Evolutionary conservation across 2,797 vertebrate genomes (phyloP).

Genomic region (Premnoplex brunnescens): DNA sequence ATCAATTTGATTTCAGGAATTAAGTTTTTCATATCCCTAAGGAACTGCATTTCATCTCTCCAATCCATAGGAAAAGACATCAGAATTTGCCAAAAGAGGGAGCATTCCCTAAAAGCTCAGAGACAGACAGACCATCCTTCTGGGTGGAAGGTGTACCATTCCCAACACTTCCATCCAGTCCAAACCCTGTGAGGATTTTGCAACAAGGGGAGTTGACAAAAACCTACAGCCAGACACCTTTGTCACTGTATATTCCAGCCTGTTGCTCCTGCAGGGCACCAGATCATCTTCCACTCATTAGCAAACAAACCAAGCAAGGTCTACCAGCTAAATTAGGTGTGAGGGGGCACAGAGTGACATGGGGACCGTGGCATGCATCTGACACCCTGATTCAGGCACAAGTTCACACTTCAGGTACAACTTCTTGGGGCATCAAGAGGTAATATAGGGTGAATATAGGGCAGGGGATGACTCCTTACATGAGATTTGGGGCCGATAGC

Average conservation of each 20-base stretch:
- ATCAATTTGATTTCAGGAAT: neutral
- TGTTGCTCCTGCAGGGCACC: neutral
- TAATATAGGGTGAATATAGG: rapidly evolving
- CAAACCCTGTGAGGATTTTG: neutral
- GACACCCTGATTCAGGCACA: neutral
- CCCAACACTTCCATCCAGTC: neutral
- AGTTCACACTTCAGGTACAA: neutral
- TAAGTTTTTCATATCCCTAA: neutral
- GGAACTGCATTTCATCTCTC: neutral
- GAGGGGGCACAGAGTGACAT: neutral
- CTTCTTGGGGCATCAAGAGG: neutral
- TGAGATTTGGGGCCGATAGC: neutral
- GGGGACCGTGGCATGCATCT: neutral
- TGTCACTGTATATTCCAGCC: rapidly evolving
- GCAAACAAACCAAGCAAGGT: rapidly evolving
- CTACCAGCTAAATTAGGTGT: neutral
- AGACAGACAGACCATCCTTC: rapidly evolving
- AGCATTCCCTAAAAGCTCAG: neutral
- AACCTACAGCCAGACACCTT: neutral
- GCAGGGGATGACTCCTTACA: neutral
- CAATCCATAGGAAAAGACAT: neutral
- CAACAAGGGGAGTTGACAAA: neutral
- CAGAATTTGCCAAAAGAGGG: neutral
- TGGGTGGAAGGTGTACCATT: rapidly evolving
- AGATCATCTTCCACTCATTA: rapidly evolving